phyloP scores from a whole-genome alignment of 2,113 vertebrate genomes.

The Mormyrus iriodes region DNA sequence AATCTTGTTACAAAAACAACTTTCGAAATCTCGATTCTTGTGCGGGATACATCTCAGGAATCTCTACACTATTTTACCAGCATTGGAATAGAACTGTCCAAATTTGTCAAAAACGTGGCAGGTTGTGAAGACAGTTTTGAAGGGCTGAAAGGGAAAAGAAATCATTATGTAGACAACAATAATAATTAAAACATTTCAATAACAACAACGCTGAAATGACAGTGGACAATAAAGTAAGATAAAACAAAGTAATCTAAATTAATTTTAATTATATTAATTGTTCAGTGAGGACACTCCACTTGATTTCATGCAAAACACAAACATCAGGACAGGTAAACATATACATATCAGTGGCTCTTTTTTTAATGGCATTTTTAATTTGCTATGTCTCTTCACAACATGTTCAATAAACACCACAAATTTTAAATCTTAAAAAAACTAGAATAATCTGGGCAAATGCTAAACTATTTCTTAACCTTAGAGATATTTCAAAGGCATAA shows the following conservation, averaged over 20 bases:
- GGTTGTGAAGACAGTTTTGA: constrained; percentile 61
- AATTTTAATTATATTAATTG: neutral
- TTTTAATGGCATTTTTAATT: neutral
- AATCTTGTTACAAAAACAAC: neutral
- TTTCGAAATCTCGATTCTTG: neutral
- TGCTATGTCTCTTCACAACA: neutral
- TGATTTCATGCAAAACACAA: neutral
- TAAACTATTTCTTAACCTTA: neutral
- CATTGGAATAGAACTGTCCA: constrained; percentile 64
- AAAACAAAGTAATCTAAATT: neutral
- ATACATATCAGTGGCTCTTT: neutral
- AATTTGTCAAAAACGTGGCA: constrained; percentile 68
- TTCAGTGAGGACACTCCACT: neutral
- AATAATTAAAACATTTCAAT: neutral
- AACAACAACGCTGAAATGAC: neutral
- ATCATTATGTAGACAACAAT: neutral
- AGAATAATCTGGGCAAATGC: neutral
- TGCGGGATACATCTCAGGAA: neutral
- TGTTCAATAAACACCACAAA: neutral
- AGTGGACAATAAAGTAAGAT: neutral
- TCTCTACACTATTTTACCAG: constrained; percentile 61
- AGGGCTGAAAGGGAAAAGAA: constrained; percentile 62
- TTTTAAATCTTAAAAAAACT: neutral
- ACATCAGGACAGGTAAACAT: neutral
- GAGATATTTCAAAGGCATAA: neutral